Evolutionary conservation across 2,113 vertebrate genomes (phyloP).

Genomic region (Calyptommatus sinebrachiatus): DNA sequence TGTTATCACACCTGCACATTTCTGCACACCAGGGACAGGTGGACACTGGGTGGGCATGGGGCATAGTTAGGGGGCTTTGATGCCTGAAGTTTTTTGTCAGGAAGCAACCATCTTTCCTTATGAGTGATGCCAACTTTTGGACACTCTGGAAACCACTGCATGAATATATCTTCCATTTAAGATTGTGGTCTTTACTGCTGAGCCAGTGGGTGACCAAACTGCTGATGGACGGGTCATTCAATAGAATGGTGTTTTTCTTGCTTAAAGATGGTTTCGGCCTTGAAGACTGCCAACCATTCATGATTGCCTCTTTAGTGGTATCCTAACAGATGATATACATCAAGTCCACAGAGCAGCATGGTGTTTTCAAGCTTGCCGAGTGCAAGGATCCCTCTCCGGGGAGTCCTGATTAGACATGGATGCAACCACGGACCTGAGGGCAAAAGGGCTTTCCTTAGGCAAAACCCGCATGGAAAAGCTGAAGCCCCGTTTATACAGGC

Average conservation of each 20-base stretch:
- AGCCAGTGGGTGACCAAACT: neutral
- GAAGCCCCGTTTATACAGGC: too few species aligned
- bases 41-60: neutral
- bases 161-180: neutral
- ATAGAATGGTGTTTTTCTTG: neutral
- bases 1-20: neutral
- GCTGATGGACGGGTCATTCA: neutral
- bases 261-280: neutral
- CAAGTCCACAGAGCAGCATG: too few species aligned
- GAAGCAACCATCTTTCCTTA: neutral
- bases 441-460: too few species aligned
- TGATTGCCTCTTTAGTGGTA: too few species aligned
- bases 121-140: neutral
- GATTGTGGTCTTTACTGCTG: neutral
- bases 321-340: too few species aligned
- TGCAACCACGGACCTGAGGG: too few species aligned
- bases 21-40: neutral
- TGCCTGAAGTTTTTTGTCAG: neutral
- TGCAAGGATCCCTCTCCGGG: too few species aligned
- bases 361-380: too few species aligned
- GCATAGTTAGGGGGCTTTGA: neutral
- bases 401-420: too few species aligned
- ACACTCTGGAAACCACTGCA: neutral
- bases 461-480: too few species aligned
- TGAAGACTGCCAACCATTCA: neutral